These are phyloP conservation scores for Polymixis flavicincta DNA, from an alignment of 2,888 invertebrate genomes.

Conservation along the genomic window DNA sequence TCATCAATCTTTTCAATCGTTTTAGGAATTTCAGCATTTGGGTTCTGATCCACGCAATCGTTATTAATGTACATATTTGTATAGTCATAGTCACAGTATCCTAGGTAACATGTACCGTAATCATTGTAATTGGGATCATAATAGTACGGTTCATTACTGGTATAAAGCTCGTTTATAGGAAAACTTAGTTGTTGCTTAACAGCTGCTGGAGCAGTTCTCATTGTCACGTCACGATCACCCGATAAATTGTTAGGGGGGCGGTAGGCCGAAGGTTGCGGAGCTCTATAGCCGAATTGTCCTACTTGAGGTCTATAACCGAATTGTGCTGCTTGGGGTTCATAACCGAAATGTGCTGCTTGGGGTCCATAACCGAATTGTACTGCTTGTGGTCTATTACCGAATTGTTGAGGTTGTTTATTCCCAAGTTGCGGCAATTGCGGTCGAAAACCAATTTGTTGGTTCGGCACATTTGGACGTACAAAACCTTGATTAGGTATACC, in stretches of 20 bases:
- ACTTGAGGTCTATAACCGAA: too few relatives aligned
- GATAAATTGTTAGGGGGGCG: background rate
- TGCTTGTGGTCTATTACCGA: too few relatives aligned
- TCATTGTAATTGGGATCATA: background rate
- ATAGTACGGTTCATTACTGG: background rate
- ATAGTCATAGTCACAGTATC: background rate
- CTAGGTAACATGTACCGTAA: background rate
- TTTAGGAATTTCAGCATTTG: background rate
- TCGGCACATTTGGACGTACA: background rate
- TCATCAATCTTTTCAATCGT: background rate
- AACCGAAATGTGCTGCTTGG: background rate
- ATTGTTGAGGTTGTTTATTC: background rate
- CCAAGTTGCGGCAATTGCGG: background rate
- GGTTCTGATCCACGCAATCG: background rate
- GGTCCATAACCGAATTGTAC: too few relatives aligned
- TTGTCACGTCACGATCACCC: background rate
- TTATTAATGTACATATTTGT: conserved; percentile 1
- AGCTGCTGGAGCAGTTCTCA: background rate
- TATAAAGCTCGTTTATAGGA: background rate
- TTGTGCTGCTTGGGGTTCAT: too few relatives aligned
- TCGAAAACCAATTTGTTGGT: background rate
- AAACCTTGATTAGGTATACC: background rate
- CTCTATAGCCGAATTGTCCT: background rate
- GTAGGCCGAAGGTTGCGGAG: background rate
- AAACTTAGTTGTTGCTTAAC: background rate